Conservation (phyloP, 2,113 vertebrate genomes). For the Clinocottus analis region DNA sequence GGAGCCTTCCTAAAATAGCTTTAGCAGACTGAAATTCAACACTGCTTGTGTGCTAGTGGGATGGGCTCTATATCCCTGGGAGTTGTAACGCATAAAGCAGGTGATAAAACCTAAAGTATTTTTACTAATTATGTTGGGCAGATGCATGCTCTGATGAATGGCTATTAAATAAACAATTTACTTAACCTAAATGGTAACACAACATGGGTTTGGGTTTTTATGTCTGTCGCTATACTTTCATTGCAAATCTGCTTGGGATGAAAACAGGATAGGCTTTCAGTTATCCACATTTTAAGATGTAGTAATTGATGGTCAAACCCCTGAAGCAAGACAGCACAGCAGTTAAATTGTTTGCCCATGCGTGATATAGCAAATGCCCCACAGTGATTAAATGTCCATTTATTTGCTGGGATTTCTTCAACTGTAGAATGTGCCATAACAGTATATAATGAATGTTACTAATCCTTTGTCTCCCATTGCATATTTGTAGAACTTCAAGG, state of each 20-base stretch:
- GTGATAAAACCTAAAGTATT: neutral
- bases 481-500: slow-evolving; percentile 85
- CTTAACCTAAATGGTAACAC: neutral
- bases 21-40: slow-evolving; percentile 72
- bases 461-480: slow-evolving; percentile 36
- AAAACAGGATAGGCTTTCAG: neutral
- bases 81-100: slow-evolving; percentile 27
- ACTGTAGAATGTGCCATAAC: neutral
- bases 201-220: neutral
- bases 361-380: neutral
- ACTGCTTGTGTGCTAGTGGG: slow-evolving; percentile 51
- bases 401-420: neutral
- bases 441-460: neutral
- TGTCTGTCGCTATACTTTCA: neutral
- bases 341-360: slow-evolving; percentile 1
- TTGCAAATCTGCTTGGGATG: neutral
- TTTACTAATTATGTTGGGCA: neutral
- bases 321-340: neutral
- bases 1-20: slow-evolving; percentile 80
- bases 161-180: neutral
- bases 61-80: slow-evolving; percentile 28
- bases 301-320: neutral
- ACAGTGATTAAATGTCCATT: neutral
- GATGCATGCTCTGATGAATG: neutral
- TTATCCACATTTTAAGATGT: neutral